Base-by-base conservation (phyloP, 2,113 vertebrate species). In the Eonycteris spelaea region DNA sequence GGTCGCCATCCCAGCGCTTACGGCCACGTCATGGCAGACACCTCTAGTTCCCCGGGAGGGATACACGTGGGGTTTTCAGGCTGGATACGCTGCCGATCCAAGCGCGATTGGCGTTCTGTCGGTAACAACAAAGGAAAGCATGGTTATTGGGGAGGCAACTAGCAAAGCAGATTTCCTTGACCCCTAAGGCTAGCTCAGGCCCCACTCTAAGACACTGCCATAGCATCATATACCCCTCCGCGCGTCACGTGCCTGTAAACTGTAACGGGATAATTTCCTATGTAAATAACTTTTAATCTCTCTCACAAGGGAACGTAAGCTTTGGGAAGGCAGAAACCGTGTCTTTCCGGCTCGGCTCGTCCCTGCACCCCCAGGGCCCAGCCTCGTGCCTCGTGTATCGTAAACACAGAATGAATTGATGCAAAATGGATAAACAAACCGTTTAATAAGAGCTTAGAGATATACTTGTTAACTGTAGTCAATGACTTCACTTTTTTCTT, bases 1-100 rank as follows among this genome's bases (percentile, higher is more conserved):
- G 14, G 13, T 13, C 10, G 1, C 45, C 12, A 4, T 16, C 21
- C 26, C 40, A 2, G 0, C 11, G 26, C 12, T 7, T 4, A 24
- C 26, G 22, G 30, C 24, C 0, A 1, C 3, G 8, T 22, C 6
- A 22, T 16, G 67, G n/a, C 53, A 3, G 15, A 16, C 19, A 1
- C 0, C 14, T 40, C 35, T 0, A 2, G 7, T 2, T 16, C 30
- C 74, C 14, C 61, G 68, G 33, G 33, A 53, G 33, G 24, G 0
- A 9, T 12, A 24, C 18, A 91, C 24, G n/a, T 1, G 35, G 57
- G 15, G 70, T 8, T 12, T 43, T 40, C 35, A 12, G 51, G 59
- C 21, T 30, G 59, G 40, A 6, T 3, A 19, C 55, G 43, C 6
- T 21, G 9, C 24, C 6, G 15, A 68, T n/a, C 45, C 55, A 40